phyloP scores from a whole-genome alignment of 2,888 invertebrate genomes.

The Amiota mariae region DNA sequence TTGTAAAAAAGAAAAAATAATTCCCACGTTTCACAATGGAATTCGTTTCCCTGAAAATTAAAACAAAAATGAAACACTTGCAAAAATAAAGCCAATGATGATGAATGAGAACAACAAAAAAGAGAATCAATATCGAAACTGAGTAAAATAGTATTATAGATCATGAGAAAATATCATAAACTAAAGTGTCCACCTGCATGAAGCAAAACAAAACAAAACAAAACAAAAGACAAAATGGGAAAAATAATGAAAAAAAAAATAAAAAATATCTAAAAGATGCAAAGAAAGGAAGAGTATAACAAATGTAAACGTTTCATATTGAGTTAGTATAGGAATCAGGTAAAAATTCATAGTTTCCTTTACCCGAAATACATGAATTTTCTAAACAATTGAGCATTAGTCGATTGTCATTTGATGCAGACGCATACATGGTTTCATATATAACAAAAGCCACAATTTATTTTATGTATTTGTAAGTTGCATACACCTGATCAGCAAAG shows the following conservation, averaged over 20 bases:
- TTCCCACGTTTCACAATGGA: constrained; percentile 55
- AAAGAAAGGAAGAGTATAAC: constrained; percentile 57
- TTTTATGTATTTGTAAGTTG: background rate
- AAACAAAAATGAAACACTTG: constrained; percentile 6
- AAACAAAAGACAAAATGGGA: background rate
- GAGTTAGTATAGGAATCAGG: background rate
- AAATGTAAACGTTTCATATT: background rate
- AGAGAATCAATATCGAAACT: background rate
- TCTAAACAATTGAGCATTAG: constrained; percentile 61
- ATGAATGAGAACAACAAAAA: no score
- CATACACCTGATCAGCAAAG: constrained; percentile 37
- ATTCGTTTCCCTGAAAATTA: background rate
- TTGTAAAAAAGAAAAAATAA: constrained; percentile 28
- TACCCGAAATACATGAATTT: constrained; percentile 41
- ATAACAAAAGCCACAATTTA: background rate
- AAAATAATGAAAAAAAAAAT: background rate
- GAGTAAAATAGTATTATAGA: background rate
- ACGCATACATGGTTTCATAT: background rate
- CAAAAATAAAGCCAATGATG: constrained; percentile 17
- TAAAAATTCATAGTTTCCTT: background rate
- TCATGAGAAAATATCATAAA: constrained; percentile 58
- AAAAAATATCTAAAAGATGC: background rate
- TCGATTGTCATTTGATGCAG: constrained; percentile 52
- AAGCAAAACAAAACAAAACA: background rate
- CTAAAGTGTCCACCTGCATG: constrained; percentile 9